phyloP scores from a whole-genome alignment of 2,113 vertebrate genomes.

The Thunnus maccoyii region DNA sequence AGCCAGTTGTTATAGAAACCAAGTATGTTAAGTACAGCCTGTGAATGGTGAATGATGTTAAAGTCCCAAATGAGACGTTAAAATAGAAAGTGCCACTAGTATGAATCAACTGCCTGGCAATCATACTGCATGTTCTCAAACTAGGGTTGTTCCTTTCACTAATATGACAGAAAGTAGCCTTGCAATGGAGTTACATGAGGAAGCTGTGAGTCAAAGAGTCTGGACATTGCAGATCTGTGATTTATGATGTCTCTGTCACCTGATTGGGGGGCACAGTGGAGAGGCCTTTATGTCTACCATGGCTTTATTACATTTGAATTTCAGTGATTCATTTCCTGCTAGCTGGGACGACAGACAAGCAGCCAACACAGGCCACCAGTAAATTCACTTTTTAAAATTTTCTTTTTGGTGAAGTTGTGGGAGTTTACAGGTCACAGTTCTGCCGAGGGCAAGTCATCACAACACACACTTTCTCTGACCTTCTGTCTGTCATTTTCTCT shows the following conservation, averaged over 20 bases:
- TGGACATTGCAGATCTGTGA: conserved; percentile 13
- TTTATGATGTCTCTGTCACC: conserved; percentile 20
- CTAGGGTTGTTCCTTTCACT: not conserved
- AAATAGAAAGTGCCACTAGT: too few species aligned
- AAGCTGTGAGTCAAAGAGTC: conserved; percentile 14
- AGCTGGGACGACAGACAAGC: conserved; percentile 23
- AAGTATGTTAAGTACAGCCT: too few species aligned
- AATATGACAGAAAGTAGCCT: conserved; percentile 9
- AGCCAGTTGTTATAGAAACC: too few species aligned
- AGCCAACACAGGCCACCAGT: conserved; percentile 8
- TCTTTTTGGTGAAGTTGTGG: not conserved
- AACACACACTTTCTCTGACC: not conserved
- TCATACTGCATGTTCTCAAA: not conserved
- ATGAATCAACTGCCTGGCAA: too few species aligned
- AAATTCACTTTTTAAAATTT: conserved; percentile 27
- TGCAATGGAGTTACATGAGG: conserved; percentile 2
- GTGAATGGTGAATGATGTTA: too few species aligned
- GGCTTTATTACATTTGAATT: conserved; percentile 53
- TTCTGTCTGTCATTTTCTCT: not conserved
- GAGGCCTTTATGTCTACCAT: conserved; percentile 6
- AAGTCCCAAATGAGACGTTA: too few species aligned
- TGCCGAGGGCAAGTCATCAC: not conserved
- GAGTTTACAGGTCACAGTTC: conserved; percentile 18
- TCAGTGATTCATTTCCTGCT: conserved; percentile 38
- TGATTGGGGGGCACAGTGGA: conserved; percentile 14